phyloP scores from a whole-genome alignment of 2,113 vertebrate genomes.

The Oreochromis aureus region DNA sequence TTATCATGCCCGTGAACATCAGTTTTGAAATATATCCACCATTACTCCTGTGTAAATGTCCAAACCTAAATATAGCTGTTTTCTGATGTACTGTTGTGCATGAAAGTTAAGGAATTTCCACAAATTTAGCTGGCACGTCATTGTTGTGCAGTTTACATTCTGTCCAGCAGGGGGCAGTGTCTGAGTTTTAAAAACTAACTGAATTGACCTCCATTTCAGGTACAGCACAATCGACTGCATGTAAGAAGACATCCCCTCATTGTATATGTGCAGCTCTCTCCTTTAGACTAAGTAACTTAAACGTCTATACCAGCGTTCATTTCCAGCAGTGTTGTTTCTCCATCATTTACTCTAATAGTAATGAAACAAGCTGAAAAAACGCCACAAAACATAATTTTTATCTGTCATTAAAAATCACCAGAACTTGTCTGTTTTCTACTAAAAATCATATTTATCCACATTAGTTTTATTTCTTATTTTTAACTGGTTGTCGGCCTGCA shows the following conservation, averaged over 20 bases:
- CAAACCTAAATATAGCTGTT: not conserved
- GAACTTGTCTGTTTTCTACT: not conserved
- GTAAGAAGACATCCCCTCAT: not conserved
- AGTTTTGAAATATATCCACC: rapidly evolving
- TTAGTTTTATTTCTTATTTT: not conserved
- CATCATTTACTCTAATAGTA: not conserved
- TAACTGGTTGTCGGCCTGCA: not conserved
- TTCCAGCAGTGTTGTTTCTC: not conserved
- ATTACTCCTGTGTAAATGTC: rapidly evolving
- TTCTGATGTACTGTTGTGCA: too few relatives aligned
- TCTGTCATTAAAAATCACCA: not conserved
- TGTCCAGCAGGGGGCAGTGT: slow-evolving; percentile 34
- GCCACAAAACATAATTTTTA: not conserved
- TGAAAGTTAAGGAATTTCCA: not conserved
- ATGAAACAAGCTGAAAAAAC: not conserved
- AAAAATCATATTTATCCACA: not conserved
- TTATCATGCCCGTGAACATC: not conserved
- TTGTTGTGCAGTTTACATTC: not conserved
- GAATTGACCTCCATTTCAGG: not conserved
- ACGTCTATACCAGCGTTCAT: not conserved
- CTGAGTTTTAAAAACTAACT: not conserved
- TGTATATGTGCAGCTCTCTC: not conserved
- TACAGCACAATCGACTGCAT: not conserved
- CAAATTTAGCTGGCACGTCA: rapidly evolving
- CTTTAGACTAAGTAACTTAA: not conserved